Evolutionary conservation across 2,797 vertebrate species (phyloP).

Genomic region (Poeciliopsis presidionis): DNA sequence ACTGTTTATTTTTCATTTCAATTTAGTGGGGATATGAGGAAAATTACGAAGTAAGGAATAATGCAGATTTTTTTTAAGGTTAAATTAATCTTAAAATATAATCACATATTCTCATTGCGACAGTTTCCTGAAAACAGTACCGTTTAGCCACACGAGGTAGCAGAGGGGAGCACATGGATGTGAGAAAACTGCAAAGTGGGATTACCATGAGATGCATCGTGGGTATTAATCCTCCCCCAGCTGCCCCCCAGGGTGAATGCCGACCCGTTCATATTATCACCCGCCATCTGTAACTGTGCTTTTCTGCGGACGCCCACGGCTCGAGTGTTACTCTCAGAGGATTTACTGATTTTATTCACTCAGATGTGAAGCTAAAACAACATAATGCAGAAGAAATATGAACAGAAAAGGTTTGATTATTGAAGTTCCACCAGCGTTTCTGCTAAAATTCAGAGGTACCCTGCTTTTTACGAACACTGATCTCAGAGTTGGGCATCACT

Average conservation of each 20-base stretch:
- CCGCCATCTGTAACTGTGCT: constrained; percentile 59
- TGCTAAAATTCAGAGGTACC: background rate
- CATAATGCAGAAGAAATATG: constrained; percentile 20
- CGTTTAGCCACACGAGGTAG: constrained; percentile 19
- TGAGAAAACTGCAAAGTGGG: constrained; percentile 36
- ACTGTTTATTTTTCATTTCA: background rate
- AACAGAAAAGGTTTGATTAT: constrained; percentile 15
- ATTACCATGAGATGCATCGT: constrained; percentile 61
- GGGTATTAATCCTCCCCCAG: constrained; percentile 57
- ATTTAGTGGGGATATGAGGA: constrained; percentile 13
- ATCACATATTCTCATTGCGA: background rate
- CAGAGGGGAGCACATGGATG: constrained; percentile 21
- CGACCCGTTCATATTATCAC: constrained; percentile 45
- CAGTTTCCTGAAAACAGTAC: constrained; percentile 35
- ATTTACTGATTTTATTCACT: constrained; percentile 43
- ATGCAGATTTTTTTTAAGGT: constrained; percentile 25
- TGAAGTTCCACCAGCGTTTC: background rate
- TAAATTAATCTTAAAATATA: constrained; percentile 30
- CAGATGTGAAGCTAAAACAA: constrained; percentile 23
- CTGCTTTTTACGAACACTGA: background rate
- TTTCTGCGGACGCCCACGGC: constrained; percentile 34
- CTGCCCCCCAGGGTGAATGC: background rate
- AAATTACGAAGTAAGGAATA: constrained; percentile 19
- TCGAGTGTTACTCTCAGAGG: constrained; percentile 19
- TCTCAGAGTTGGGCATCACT: constrained; percentile 10